These are phyloP conservation scores for Nycteola revayana DNA, from an alignment of 2,888 invertebrate species.

Conservation along the genomic window DNA sequence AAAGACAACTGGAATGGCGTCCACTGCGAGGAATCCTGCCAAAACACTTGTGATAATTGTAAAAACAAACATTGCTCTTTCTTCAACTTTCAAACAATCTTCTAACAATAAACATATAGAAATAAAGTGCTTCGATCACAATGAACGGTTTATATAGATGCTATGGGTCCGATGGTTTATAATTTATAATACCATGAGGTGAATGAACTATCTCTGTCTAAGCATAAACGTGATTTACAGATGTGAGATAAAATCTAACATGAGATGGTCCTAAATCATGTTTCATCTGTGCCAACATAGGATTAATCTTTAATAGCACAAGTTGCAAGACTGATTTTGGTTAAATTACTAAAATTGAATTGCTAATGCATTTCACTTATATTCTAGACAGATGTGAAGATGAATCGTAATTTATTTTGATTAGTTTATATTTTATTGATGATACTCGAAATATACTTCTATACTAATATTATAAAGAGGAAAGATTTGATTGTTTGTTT, in stretches of 20 bases:
- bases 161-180: conserved; percentile 28
- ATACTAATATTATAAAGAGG: no score
- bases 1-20: conserved; percentile 46
- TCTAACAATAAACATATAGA: conserved; percentile 21
- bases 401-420: not conserved
- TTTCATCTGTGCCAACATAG: conserved; percentile 12
- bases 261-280: conserved; percentile 28
- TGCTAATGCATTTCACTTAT: not conserved
- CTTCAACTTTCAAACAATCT: conserved; percentile 12
- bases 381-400: not conserved
- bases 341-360: not conserved
- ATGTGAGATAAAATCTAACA: conserved; percentile 27
- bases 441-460: no score
- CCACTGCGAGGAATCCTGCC: conserved; percentile 20
- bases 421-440: no score
- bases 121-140: conserved; percentile 26
- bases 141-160: conserved; percentile 37
- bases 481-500: no score
- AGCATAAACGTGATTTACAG: conserved; percentile 29
- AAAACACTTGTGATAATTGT: conserved; percentile 21
- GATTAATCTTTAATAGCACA: no score
- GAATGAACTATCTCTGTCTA: conserved; percentile 31
- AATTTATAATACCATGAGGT: conserved; percentile 21
- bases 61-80: conserved; percentile 22
- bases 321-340: conserved; percentile 17